Evolutionary conservation across 2,888 invertebrate species (phyloP), one percentile per base, ranked within the genome.

Genomic region (Rhagophthalmus giganteus): DNA sequence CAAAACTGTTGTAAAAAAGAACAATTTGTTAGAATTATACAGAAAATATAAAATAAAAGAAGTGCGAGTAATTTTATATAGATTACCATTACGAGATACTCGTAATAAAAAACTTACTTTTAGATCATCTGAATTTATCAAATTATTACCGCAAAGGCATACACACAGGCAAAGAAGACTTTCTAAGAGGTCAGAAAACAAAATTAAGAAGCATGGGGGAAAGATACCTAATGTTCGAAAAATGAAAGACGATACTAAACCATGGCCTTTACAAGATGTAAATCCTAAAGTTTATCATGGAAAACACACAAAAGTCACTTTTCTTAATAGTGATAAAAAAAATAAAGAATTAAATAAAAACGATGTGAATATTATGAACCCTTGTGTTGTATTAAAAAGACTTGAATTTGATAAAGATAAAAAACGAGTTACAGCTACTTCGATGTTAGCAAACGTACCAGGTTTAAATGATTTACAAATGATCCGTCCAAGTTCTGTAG

Each of bases 391-490:
- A 8, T 49, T 65, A 34, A 55, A 62, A 35, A 57, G 64, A 28
- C 48, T 64, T 28, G 64, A 65, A 45, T 33, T 60, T 46, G 61
- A 48, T 51, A 59, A 59, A 55, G 55, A 58, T 41, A 52, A 31
- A 24, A 52, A 30, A 26, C 50, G 38, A 9, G 70, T 70, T 31
- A n/a, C n/a, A n/a, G 72, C 70, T 27, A 73, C 72, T 35, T 72
- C 75, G 26, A 60, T 80, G 14, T 72, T 78, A 11, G 76, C 77
- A 38, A 76, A 76, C 47, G 75, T 82, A 1, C 81, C 82, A 15
- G 84, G 84, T 7, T 69, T 84, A 55, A 78, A 79, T 53, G 78
- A 79, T 33, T 72, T 80, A 32, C 82, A 83, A 53, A 81, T 82
- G 75, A 78, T 86, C 53, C 75, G 78, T 26, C 84, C 85, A 1